Conservation (phyloP, 1,140 invertebrate species). For the Ganaspis sp. region DNA sequence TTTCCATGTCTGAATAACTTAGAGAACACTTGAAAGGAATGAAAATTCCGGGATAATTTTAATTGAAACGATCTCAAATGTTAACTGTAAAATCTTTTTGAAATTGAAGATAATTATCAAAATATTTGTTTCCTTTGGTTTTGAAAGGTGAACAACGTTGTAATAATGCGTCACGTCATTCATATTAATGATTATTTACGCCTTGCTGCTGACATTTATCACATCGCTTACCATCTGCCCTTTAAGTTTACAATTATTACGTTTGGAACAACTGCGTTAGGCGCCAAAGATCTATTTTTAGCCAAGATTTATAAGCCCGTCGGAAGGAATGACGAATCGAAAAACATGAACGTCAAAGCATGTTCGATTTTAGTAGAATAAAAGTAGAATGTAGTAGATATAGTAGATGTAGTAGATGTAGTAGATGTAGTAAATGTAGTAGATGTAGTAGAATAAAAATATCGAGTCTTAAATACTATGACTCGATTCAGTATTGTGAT, state of each 20-base stretch:
- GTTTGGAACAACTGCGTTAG: slow-evolving; percentile 2
- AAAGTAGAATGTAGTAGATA: too few relatives aligned
- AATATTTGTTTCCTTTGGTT: not conserved
- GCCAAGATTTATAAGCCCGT: slow-evolving; percentile 44
- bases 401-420: too few relatives aligned
- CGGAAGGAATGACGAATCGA: slow-evolving; percentile 39
- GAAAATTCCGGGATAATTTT: too few relatives aligned
- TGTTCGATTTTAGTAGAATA: not conserved
- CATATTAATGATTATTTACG: slow-evolving; percentile 51
- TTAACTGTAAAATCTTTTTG: too few relatives aligned
- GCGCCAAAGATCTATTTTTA: slow-evolving; percentile 30
- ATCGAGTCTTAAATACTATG: too few relatives aligned
- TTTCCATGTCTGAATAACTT: too few relatives aligned
- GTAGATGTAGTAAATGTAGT: too few relatives aligned
- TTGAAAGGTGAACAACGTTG: not conserved
- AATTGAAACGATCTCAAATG: too few relatives aligned
- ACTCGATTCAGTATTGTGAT: not conserved
- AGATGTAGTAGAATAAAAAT: too few relatives aligned
- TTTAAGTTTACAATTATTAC: slow-evolving; percentile 48
- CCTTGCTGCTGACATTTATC: slow-evolving; percentile 48
- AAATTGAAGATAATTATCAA: too few relatives aligned
- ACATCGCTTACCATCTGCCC: slow-evolving; percentile 46
- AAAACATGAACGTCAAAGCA: not conserved
- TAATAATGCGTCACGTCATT: not conserved
- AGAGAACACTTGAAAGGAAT: too few relatives aligned